A percentile compares a stretch with the other conserved stretches of the same genome.
Evolutionary conservation across 23 tunicate species (phyloP).

Genomic region (Pegea sp.): DNA sequence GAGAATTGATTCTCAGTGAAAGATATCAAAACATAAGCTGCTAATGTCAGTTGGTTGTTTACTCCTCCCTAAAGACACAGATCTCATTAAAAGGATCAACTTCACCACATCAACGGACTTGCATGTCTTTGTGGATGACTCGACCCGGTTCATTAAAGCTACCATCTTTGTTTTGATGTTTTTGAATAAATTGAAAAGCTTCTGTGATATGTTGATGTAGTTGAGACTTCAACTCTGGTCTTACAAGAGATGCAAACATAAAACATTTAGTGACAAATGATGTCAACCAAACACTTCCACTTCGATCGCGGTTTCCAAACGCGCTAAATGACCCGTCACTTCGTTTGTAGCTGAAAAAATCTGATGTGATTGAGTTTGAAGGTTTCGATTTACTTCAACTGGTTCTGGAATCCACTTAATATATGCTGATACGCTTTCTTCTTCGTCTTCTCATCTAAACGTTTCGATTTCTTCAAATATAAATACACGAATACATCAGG

Average conservation of each 20-base stretch:
- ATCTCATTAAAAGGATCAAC: no score
- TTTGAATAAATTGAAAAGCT: slow-evolving; percentile 23
- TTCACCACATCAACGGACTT: slow-evolving; percentile 6
- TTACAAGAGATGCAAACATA: slow-evolving; percentile 28
- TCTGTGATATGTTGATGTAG: slow-evolving; percentile 15
- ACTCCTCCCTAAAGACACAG: slow-evolving; percentile 79
- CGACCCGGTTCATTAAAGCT: slow-evolving; percentile 37
- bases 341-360: slow-evolving; percentile 49
- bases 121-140: slow-evolving; percentile 67
- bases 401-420: slow-evolving; percentile 39
- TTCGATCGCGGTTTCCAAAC: slow-evolving; percentile 20
- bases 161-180: slow-evolving; percentile 23
- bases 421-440: slow-evolving; percentile 26
- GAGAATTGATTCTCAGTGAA: no score
- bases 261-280: slow-evolving; percentile 76
- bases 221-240: slow-evolving; percentile 12
- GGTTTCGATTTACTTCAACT: slow-evolving; percentile 40
- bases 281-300: slow-evolving; percentile 75
- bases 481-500: slow-evolving; percentile 67
- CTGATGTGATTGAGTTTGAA: no score
- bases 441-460: slow-evolving; percentile 11
- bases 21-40: slow-evolving; percentile 69
- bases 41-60: slow-evolving; percentile 22
- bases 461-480: slow-evolving; percentile 26
- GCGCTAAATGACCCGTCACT: slow-evolving; percentile 76